Evolutionary conservation across 92 coral and sea anemone species (phyloP), one percentile per base, ranked within the genome.

Genomic region (Heteractis magnifica): DNA sequence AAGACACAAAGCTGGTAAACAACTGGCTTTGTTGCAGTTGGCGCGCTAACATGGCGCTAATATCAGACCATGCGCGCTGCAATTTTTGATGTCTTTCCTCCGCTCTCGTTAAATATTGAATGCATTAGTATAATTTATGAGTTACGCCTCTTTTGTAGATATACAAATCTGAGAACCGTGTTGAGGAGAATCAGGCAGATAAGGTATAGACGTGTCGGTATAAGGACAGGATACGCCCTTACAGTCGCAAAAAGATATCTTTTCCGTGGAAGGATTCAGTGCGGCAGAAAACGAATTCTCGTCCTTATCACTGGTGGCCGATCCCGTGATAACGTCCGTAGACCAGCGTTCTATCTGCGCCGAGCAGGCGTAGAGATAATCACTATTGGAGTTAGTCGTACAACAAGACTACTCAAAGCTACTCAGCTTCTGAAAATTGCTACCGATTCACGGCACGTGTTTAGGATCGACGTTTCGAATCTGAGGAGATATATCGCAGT

Each of bases 251-350:
- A 81, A 41, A 72, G 76, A 15, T 82, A 88, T 52, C 78, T 91
- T 71, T 91, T 85, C 76, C 77, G 79, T 49, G 81, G 90, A 41
- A 80, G 80, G 56, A 80, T 82, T 1, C 85, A 85, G 41, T 91
- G 94, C 79, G 90, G 90, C 51, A 84, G 94, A 16, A 91, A 91
- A 79, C 89, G 94, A 41, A 85, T 91, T 8, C 75, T 93, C 55
- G 87, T 93, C 52, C 89, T 91, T 64, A 86, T 93, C 56, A 88
- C 94, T 23, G 90, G 85, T 50, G 93, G 90, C 20, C 86, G 88
- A 26, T 93, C 98, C 44, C 59, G 86, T 34, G 98, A 91, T 83
- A 73, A 87, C 6, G 89, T 91, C 50, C 80, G 84, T 9, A 81
- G 84, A 48, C 87, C 94, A 18, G 98, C 94, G 2, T 87, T 84